Evolutionary conservation across 37 sponge, comb jelly and placozoan genomes (phyloP), one percentile per base, ranked within the genome.

Genomic region (Theonella swinhoei): DNA sequence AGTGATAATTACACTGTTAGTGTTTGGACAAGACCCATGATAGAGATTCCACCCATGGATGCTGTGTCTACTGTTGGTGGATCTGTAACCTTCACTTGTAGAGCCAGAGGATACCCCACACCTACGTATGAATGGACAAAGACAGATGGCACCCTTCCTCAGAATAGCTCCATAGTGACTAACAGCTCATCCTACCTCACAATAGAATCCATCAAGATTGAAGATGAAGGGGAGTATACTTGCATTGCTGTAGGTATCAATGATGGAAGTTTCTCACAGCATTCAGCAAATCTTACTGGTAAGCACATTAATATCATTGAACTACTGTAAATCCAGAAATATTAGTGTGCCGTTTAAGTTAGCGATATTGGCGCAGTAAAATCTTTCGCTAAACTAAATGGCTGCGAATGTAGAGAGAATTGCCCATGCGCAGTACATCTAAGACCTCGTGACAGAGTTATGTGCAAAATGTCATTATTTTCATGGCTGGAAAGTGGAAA

Each of bases 1-100:
- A 47, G 54, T 47, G 54, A 7, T 14, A 47, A 47, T 47, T 47
- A 7, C 54, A 17, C 54, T 17, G 54, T 47, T 33, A 31, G 30
- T 32, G 20, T 90, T 35, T 61, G 61, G 60, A 76, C 83, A 35
- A 8, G 62, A 0, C 90, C 80, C 7, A 69, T 19, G 30, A 65
- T 89, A 24, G 34, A 5, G 29, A 26, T 20, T 36, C 77, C 72
- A 43, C 87, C 87, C n/a, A 30, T 24, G 4, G 67, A 70, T 4
- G 22, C 35, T 4, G 25, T 40, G 2, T 19, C 73, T 1, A 22
- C 2, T 38, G 35, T 35, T 2, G 62, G 77, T n/a, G 60, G 38
- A 0, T 25, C 4, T 59, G 47, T 77, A 19, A 86, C 25, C 42
- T 47, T 47, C 54, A 17, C 11, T 14, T 47, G 54, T 14, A 47